Base-by-base conservation (phyloP, 1,140 invertebrate genomes). In the Papilio dardanus region DNA sequence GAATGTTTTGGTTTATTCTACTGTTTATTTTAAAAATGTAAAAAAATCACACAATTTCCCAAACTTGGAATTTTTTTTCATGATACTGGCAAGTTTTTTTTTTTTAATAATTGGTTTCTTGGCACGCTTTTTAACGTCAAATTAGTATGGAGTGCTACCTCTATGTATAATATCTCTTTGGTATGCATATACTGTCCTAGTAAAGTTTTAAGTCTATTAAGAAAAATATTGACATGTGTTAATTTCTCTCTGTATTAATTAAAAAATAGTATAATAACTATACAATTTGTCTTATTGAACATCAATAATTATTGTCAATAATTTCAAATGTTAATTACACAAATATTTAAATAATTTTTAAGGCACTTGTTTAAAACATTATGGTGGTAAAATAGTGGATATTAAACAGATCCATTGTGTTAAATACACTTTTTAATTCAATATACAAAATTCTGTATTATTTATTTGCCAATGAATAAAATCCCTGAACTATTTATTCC, bases 251-350 rank as follows among this genome's bases (percentile, higher is more conserved):
- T 65, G 31, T 62, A 62, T 37, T 54, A 78, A n/a, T n/a, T n/a
- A 37, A 37, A 37, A 8, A 10, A 0, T 8, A 7, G 50, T 21
- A 54, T 24, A 54, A 58, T 14, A 58, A 58, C 16, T 12, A 58
- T 58, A 24, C 54, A 58, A 58, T 28, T 58, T 50, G 28, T 58
- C 28, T 58, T 58, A 12, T 28, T 28, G 21, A 69, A 69, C 42
- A 35, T 67, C 28, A 16, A 37, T 69, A 69, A 69, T 69, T 69
- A 69, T 69, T 69, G 66, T 68, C 66, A 14, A 58, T 58, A 58
- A 58, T 28, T 58, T 24, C 54, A 28, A 58, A 24, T 0, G 14
- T 58, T 58, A 3, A 58, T 24, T 28, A 28, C 16, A 12, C 28
- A 8, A 50, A 50, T 19, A 19, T 21, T 54, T 35, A 37, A 19